Base-by-base conservation (phyloP, 1,140 invertebrate genomes). In the Sycophaga agraensis region DNA sequence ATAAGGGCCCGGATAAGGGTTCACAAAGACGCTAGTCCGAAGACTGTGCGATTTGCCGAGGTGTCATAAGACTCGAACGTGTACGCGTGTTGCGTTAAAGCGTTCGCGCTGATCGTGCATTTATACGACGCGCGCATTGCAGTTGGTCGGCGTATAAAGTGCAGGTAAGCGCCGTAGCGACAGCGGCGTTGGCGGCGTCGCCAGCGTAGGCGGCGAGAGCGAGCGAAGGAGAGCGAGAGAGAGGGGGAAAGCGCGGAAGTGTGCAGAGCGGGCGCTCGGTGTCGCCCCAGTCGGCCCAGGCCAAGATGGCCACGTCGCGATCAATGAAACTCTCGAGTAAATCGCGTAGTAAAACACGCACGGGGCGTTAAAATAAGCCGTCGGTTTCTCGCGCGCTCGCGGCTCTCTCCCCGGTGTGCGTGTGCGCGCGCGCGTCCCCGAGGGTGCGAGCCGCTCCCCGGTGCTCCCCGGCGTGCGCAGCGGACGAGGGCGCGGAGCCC, bases 231-330 rank as follows among this genome's bases (percentile, higher is more conserved):
- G 31, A 35, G 48, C 11, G 31, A 50, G 31, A 50, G 2, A 24
- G 49, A 53, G 50, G 12, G 40, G 37, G 24, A 8, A 9, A 26
- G 43, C 6, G 22, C 4, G 28, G 31, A 40, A 61, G 50, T 54
- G 17, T 16, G 2, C 1, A 1, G 12, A 31, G 43, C 19, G 24
- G 19, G 31, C 82, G 78, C 68, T 72, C 81, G 80, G 76, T 73
- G 81, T 82, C 83, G 83, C 76, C 70, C 66, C 60, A 68, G 68
- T 75, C 69, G 70, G 55, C 61, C 21, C 22, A 43, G 40, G 45
- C 54, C 83, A 88, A 88, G 80, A 89, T 89, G 87, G 87, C 85
- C 81, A 82, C 82, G 73, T 75, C 76, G 84, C 54, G 87, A 89
- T 89, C 88, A 88, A 89, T 89, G 87, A 88, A 87, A 78, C 55